phyloP scores from a whole-genome alignment of 1,140 invertebrate species.

The Pseudomyrmex sp. region DNA sequence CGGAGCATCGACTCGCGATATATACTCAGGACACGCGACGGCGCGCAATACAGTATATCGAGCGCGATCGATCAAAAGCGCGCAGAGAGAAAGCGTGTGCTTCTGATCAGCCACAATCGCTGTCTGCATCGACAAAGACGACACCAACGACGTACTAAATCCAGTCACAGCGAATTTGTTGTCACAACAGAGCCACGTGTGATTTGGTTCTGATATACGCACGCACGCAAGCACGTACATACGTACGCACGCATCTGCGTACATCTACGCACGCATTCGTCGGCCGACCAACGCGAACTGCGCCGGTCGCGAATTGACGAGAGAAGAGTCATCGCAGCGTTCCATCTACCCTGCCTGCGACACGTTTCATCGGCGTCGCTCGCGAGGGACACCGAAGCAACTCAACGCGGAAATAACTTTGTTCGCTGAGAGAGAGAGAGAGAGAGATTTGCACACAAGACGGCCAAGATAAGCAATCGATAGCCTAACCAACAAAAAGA shows the following conservation, averaged over 20 bases:
- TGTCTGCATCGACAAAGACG: neutral
- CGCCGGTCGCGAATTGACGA: slow-evolving; percentile 23
- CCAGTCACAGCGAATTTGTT: neutral
- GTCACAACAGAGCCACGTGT: slow-evolving; percentile 75
- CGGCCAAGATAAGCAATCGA: neutral
- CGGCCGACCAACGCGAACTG: slow-evolving; percentile 41
- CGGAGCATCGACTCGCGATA: neutral
- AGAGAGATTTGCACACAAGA: too few species aligned
- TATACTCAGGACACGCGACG: neutral
- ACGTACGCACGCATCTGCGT: neutral
- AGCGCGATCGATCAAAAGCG: slow-evolving; percentile 39
- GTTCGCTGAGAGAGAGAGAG: neutral
- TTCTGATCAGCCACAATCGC: neutral
- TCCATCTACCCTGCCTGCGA: slow-evolving; percentile 7
- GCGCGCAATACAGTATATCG: slow-evolving; percentile 18
- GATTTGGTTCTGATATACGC: slow-evolving; percentile 7
- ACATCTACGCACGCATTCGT: slow-evolving; percentile 14
- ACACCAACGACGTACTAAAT: neutral
- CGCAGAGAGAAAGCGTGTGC: slow-evolving; percentile 5
- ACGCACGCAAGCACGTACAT: neutral
- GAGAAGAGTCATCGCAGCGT: neutral
- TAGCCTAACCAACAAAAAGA: neutral
- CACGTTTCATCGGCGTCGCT: slow-evolving; percentile 45
- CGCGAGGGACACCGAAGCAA: slow-evolving; percentile 9
- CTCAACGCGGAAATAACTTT: neutral